A percentile compares a stretch with the other conserved stretches of the same genome.
Evolutionary conservation across 2,888 invertebrate species (phyloP).

Genomic region (Chorisops tibialis): DNA sequence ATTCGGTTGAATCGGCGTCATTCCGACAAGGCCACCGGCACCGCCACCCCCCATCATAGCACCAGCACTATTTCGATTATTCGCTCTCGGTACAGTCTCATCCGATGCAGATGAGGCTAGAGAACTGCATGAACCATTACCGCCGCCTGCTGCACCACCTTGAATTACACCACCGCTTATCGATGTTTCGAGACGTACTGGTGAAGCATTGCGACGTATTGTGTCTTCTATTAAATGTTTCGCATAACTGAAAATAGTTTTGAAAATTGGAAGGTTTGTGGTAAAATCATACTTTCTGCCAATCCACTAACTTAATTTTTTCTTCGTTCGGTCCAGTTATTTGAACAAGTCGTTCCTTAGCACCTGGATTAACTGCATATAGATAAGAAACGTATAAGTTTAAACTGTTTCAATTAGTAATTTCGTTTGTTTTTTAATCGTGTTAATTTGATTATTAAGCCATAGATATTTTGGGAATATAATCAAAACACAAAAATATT

Average conservation of each 20-base stretch:
- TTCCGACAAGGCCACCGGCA: conserved; percentile 34
- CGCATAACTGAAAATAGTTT: conserved; percentile 68
- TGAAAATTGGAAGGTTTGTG: no score
- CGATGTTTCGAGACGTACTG: conserved; percentile 68
- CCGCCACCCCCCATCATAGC: conserved; percentile 36
- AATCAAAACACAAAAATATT: no score
- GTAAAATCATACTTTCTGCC: no score
- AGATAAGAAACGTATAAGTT: neutral
- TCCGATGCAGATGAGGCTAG: conserved; percentile 71
- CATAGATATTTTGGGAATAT: neutral
- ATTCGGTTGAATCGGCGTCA: conserved; percentile 34
- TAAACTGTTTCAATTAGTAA: neutral
- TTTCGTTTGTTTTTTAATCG: neutral
- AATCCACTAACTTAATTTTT: conserved; percentile 75
- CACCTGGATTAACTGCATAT: conserved; percentile 84
- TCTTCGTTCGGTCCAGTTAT: conserved; percentile 93
- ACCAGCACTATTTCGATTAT: conserved; percentile 38
- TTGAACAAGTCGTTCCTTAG: conserved; percentile 91
- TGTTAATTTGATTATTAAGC: neutral
- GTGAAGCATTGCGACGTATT: conserved; percentile 90
- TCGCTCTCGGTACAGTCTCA: conserved; percentile 45
- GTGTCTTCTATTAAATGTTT: conserved; percentile 93
- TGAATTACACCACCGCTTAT: conserved; percentile 44
- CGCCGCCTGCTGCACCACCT: conserved; percentile 47
- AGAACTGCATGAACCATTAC: conserved; percentile 72